phyloP scores from a whole-genome alignment of 2,113 vertebrate genomes.

The Carassius gibelio region DNA sequence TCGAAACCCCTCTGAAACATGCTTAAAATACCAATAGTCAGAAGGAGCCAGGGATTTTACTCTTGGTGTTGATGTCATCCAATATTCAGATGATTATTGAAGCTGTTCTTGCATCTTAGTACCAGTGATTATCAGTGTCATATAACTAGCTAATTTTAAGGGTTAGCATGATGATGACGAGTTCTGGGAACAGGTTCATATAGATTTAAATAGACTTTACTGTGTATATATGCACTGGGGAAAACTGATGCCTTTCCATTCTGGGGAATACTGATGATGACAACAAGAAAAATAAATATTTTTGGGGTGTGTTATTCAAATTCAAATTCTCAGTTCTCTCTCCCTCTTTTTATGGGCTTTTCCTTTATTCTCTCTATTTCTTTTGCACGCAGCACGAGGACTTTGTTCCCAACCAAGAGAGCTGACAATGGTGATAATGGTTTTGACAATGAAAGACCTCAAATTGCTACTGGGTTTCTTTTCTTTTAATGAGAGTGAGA shows the following conservation, averaged over 20 bases:
- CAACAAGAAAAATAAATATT: background rate
- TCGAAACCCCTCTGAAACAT: conserved; percentile 60
- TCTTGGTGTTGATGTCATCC: conserved; percentile 52
- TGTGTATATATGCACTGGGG: conserved; percentile 45
- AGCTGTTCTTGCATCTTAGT: conserved; percentile 63
- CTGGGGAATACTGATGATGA: conserved; percentile 22
- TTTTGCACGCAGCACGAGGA: conserved; percentile 73
- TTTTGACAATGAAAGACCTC: conserved; percentile 76
- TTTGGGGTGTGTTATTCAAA: conserved; percentile 37
- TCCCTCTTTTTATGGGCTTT: conserved; percentile 46
- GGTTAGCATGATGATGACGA: conserved; percentile 48
- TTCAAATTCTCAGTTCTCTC: conserved; percentile 50
- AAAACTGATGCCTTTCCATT: conserved; percentile 49
- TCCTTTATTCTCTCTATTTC: conserved; percentile 70
- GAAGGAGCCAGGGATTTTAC: conserved; percentile 63
- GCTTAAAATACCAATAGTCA: conserved; percentile 59
- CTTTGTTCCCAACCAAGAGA: conserved; percentile 76
- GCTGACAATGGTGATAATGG: conserved; percentile 77
- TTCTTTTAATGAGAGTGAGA: conserved; percentile 72
- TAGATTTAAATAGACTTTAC: conserved; percentile 65
- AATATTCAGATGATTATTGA: conserved; percentile 42
- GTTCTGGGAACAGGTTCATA: conserved; percentile 71
- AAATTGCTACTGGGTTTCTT: conserved; percentile 68
- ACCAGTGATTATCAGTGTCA: conserved; percentile 69
- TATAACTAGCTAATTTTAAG: conserved; percentile 45